These are phyloP conservation scores for Phyllostomus hastatus DNA, from an alignment of 2,113 vertebrate species.

Conservation along the genomic window DNA sequence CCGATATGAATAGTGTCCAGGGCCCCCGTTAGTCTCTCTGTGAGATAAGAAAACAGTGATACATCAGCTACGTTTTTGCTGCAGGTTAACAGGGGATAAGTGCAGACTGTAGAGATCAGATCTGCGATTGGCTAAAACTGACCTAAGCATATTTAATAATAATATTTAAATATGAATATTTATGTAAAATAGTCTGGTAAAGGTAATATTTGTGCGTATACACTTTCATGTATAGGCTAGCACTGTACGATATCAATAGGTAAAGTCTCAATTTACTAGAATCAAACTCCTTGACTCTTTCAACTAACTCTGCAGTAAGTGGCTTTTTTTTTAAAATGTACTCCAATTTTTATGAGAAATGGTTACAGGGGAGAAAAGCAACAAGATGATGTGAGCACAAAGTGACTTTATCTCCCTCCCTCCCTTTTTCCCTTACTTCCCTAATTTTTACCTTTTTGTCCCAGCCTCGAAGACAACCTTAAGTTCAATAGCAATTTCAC, in stretches of 20 bases:
- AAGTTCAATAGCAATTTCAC: not conserved
- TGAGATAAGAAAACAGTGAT: not conserved
- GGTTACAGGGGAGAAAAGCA: not conserved
- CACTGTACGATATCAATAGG: not conserved
- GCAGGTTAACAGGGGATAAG: not conserved
- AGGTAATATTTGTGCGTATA: not conserved
- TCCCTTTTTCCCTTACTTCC: not conserved
- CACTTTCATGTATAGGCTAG: not conserved
- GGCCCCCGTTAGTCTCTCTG: not conserved
- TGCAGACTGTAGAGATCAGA: not conserved
- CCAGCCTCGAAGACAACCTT: not conserved
- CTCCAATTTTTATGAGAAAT: not conserved
- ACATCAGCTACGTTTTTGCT: not conserved
- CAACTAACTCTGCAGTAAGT: not conserved
- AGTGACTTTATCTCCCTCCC: not conserved
- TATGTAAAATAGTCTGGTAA: not conserved
- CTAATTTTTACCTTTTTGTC: not conserved
- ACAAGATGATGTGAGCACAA: not conserved
- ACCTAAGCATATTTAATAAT: not conserved
- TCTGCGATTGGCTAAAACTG: not conserved
- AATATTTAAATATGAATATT: not conserved
- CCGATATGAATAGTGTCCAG: not conserved
- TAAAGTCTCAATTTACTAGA: not conserved
- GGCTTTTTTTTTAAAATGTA: not conserved
- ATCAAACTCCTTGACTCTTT: not conserved